Conservation (phyloP, 2,113 vertebrate genomes). For the Psilopsiagon aymara region DNA sequence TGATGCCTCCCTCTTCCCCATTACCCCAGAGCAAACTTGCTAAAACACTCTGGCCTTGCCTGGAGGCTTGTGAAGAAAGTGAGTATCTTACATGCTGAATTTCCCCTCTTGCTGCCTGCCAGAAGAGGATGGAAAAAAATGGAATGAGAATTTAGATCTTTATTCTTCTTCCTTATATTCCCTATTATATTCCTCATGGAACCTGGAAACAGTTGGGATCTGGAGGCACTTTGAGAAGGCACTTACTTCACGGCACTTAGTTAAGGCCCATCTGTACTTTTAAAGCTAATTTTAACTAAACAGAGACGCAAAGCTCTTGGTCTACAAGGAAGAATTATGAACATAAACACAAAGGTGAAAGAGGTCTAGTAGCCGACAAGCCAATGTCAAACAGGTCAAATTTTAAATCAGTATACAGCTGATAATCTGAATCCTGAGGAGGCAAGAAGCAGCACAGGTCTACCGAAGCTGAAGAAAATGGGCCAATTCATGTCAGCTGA, state of each 20-base stretch:
- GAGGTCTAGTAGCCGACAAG: not conserved
- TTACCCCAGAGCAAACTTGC: not conserved
- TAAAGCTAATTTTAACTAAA: not conserved
- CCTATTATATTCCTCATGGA: not conserved
- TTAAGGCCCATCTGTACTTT: not conserved
- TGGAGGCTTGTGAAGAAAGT: not conserved
- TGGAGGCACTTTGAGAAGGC: not conserved
- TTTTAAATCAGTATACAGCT: not conserved
- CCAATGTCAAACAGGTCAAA: not conserved
- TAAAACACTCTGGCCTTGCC: not conserved
- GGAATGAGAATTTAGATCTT: not conserved
- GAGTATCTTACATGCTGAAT: not conserved
- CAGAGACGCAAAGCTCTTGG: not conserved
- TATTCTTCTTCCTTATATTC: not conserved
- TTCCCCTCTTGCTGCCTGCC: not conserved
- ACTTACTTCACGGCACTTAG: not conserved
- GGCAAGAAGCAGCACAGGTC: not conserved
- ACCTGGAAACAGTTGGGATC: not conserved
- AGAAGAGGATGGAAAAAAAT: not conserved
- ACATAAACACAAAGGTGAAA: not conserved
- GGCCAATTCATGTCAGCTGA: rapidly evolving
- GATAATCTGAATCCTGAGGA: not conserved
- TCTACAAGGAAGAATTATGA: not conserved
- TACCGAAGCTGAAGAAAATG: not conserved
- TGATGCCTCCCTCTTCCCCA: not conserved